Evolutionary conservation across 2,797 vertebrate species (phyloP).

Genomic region (Sebastiscus albofasciatus): DNA sequence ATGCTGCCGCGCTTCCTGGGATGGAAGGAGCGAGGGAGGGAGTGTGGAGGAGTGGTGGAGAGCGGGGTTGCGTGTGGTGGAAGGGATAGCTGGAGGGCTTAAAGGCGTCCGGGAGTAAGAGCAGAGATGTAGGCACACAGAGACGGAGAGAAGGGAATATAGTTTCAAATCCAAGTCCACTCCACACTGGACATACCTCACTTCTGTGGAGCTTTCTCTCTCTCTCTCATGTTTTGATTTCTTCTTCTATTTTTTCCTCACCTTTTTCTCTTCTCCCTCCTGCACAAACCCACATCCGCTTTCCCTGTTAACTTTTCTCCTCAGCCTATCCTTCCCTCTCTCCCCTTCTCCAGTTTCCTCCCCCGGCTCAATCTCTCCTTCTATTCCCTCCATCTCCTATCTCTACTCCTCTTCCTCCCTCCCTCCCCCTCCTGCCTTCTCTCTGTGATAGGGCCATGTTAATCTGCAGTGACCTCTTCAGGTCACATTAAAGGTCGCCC

Average conservation of each 20-base stretch:
- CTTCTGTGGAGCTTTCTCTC: constrained; percentile 51
- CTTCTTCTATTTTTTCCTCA: constrained; percentile 43
- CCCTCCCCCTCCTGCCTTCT: constrained; percentile 29
- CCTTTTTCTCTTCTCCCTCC: constrained; percentile 38
- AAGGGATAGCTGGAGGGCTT: constrained; percentile 84
- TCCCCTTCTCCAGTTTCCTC: constrained; percentile 49
- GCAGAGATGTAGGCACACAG: constrained; percentile 64
- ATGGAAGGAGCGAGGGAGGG: constrained; percentile 72
- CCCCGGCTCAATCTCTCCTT: constrained; percentile 28
- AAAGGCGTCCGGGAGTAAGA: constrained; percentile 77
- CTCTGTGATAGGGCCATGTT: constrained; percentile 67
- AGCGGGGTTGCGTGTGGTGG: constrained; percentile 80
- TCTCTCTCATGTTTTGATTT: constrained; percentile 69
- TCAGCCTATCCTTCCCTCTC: constrained; percentile 32
- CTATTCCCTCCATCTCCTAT: constrained; percentile 28
- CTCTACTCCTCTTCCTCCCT: constrained; percentile 17
- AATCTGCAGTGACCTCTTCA: constrained; percentile 84
- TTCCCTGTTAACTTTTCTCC: constrained; percentile 50
- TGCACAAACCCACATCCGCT: constrained; percentile 47
- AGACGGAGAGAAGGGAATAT: constrained; percentile 35
- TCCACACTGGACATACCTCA: constrained; percentile 68
- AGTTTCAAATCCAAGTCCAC: constrained; percentile 76
- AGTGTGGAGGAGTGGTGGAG: constrained; percentile 45
- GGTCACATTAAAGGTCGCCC: constrained; percentile 84
- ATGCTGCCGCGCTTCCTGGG: constrained; percentile 82